Conservation (phyloP, 2,888 invertebrate species). For the Prosapia bicincta region DNA sequence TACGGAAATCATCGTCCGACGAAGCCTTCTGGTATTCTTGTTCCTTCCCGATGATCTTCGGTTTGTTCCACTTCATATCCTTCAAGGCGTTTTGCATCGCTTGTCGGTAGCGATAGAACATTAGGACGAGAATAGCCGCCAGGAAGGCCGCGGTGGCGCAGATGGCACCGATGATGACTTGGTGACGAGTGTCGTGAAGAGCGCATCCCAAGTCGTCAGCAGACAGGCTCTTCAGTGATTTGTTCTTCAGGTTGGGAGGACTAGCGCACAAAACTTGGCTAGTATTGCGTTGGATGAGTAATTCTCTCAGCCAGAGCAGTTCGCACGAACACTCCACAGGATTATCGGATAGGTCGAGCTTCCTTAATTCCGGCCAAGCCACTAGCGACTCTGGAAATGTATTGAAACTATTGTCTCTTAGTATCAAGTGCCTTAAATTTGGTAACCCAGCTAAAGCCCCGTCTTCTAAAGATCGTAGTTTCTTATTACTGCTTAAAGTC, state of each 20-base stretch:
- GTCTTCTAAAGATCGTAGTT: slow-evolving; percentile 67
- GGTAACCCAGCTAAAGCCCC: slow-evolving; percentile 74
- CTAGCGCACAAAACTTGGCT: slow-evolving; percentile 65
- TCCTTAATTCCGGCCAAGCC: slow-evolving; percentile 71
- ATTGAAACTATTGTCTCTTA: slow-evolving; percentile 74
- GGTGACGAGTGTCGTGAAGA: slow-evolving; percentile 72
- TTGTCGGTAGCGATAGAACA: slow-evolving; percentile 75
- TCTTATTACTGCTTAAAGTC: slow-evolving; percentile 72
- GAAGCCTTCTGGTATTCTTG: slow-evolving; percentile 88
- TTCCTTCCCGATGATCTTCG: slow-evolving; percentile 68
- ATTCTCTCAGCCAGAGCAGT: slow-evolving; percentile 72
- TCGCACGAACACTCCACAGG: slow-evolving; percentile 79
- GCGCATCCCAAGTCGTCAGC: slow-evolving; percentile 80
- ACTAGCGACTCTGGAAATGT: slow-evolving; percentile 75
- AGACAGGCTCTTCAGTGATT: slow-evolving; percentile 62
- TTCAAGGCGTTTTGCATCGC: slow-evolving; percentile 78
- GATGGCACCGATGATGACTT: slow-evolving; percentile 73
- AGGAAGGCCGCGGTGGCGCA: slow-evolving; percentile 70
- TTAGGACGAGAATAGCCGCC: slow-evolving; percentile 65
- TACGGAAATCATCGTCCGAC: slow-evolving; percentile 73
- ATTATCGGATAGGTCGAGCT: slow-evolving; percentile 76
- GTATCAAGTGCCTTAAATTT: slow-evolving; percentile 68
- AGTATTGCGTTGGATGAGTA: slow-evolving; percentile 66
- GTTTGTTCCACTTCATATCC: slow-evolving; percentile 75
- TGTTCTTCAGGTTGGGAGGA: slow-evolving; percentile 68